Evolutionary conservation across 64 coral and sea anemone species (phyloP).

Genomic region (Montipora cactus): DNA sequence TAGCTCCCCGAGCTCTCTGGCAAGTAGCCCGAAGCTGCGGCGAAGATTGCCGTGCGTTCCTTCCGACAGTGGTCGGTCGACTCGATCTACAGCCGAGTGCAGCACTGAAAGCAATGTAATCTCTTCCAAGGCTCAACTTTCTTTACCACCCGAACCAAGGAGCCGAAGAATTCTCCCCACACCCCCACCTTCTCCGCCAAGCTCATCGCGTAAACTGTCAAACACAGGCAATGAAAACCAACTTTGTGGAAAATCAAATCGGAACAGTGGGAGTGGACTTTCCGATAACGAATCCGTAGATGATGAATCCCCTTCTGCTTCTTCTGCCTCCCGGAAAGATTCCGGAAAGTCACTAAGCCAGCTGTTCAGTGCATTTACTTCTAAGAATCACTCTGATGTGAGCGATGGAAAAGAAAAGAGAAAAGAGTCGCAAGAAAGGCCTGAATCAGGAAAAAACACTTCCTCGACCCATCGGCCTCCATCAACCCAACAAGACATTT

Average conservation of each 20-base stretch:
- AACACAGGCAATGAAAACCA: not conserved
- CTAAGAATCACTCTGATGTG: not conserved
- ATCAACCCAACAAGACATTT: conserved; percentile 48
- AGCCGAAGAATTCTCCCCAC: conserved; percentile 78
- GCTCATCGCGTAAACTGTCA: conserved; percentile 31
- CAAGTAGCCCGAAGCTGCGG: conserved; percentile 33
- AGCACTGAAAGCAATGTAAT: not conserved
- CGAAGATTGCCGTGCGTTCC: conserved; percentile 63
- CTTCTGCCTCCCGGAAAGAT: conserved; percentile 1
- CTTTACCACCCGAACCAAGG: conserved; percentile 30
- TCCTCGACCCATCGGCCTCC: not conserved
- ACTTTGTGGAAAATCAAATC: not conserved
- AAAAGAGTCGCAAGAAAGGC: not conserved
- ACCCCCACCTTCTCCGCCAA: conserved; percentile 74
- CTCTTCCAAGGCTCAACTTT: not conserved
- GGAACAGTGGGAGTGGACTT: conserved; percentile 6
- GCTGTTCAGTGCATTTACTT: conserved; percentile 9
- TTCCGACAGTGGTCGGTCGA: not conserved
- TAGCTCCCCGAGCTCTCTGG: conserved; percentile 3
- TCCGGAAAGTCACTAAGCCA: conserved; percentile 10
- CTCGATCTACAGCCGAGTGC: not conserved
- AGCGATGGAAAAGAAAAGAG: not conserved
- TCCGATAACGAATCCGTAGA: not conserved
- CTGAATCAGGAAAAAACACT: not conserved
- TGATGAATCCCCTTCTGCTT: not conserved